Base-by-base conservation (phyloP, 2,888 invertebrate genomes). In the Synergus laeviventris region DNA sequence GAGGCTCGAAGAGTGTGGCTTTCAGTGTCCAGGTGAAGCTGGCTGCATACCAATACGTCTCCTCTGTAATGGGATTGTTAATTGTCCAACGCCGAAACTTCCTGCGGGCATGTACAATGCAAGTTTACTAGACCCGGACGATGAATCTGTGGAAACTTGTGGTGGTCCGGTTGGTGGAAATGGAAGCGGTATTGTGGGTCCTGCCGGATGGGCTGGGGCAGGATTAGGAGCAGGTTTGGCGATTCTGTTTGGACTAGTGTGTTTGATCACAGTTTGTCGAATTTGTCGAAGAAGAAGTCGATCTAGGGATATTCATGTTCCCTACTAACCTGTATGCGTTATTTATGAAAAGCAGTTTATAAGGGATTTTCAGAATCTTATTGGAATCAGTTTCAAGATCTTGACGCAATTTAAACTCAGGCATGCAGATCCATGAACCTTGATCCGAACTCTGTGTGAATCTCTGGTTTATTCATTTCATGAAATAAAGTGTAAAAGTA, bases 1-100 rank as follows among this genome's bases (percentile, higher is more conserved):
- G 45, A 94, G 95, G 81, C 91, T 97, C 74, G 93, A 93, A 80
- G 94, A 94, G 36, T 97, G 97, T 89, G 97, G 96, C 84, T 98
- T 97, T 86, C 94, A 95, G 77, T 98, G 97, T 91, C 97, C 97
- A 0, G 97, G 97, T 2, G 95, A 96, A 83, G 94, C 95, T 78
- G 95, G 95, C 9, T 97, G 97, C 89, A 96, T 97, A 87, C 97
- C 97, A 7, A 94, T 94, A 24, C 93, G 96, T 85, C 92, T 97
- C 36, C 94, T 97, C 1, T 97, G 97, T 90, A 97, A 97, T 88
- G 97, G 97, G 5, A 94, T 97, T 2, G 93, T 96, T 18, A 97
- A 97, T 89, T 97, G 97, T 90, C 97, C 97, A 91, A 94, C 89
- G 91, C 94, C 76, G 92, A 94, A 79, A 45, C 77, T 84, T 5